These are phyloP conservation scores for Calliopsis andreniformis DNA, from an alignment of 1,140 invertebrate species.

Conservation along the genomic window DNA sequence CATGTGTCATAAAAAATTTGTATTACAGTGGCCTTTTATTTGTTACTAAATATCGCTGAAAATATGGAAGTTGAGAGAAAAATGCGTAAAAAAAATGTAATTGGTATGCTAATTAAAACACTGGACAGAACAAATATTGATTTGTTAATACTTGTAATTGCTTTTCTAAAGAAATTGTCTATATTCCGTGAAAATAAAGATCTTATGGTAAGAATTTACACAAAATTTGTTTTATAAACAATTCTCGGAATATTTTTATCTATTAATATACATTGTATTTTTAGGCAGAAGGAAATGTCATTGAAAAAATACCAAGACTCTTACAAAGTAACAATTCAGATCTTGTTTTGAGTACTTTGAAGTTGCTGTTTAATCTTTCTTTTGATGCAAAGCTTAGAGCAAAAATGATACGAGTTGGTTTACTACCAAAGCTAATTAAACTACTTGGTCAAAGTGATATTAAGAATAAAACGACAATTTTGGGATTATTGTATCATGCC, in stretches of 20 bases:
- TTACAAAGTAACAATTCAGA: slow-evolving; percentile 89
- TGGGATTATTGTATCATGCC: slow-evolving; percentile 96
- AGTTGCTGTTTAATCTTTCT: slow-evolving; percentile 97
- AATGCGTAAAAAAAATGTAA: slow-evolving; percentile 97
- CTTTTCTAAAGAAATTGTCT: slow-evolving; percentile 97
- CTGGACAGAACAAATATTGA: slow-evolving; percentile 93
- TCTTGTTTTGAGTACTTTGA: slow-evolving; percentile 92
- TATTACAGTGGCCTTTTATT: slow-evolving; percentile 89
- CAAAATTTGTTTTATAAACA: slow-evolving; percentile 24
- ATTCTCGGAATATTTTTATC: slow-evolving; percentile 28
- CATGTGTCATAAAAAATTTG: slow-evolving; percentile 21
- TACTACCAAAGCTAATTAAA: slow-evolving; percentile 94
- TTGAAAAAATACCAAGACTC: slow-evolving; percentile 89
- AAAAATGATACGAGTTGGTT: slow-evolving; percentile 94
- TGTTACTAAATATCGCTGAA: slow-evolving; percentile 97
- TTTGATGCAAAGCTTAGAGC: slow-evolving; percentile 94
- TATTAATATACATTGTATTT: slow-evolving; percentile 47
- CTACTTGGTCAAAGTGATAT: slow-evolving; percentile 89
- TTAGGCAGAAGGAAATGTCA: slow-evolving; percentile 85
- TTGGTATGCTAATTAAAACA: slow-evolving; percentile 92
- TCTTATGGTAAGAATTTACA: slow-evolving; percentile 86
- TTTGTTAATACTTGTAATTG: slow-evolving; percentile 94
- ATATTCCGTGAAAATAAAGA: slow-evolving; percentile 97
- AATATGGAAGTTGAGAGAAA: slow-evolving; percentile 97
- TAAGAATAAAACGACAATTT: slow-evolving; percentile 90